Conservation (phyloP, 2,888 invertebrate genomes). For the Listrodromus nycthemerus region DNA sequence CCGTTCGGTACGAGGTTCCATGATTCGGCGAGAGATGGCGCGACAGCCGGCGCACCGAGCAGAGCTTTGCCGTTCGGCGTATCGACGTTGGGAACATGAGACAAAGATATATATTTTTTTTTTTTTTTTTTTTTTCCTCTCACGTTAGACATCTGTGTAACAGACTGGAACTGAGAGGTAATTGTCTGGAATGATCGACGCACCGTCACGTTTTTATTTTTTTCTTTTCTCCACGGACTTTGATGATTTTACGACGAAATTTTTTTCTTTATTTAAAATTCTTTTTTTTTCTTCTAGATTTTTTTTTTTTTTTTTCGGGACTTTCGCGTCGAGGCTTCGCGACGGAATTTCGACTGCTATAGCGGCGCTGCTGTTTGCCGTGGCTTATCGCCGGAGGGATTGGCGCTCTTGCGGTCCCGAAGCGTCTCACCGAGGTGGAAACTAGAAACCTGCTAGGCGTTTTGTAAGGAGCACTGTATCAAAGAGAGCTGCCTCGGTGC, state of each 20-base stretch:
- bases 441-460: conserved; percentile 47
- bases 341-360: not conserved
- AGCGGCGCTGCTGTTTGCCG: not conserved
- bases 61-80: not conserved
- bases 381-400: conserved; percentile 20
- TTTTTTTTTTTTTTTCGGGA: not conserved
- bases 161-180: conserved; percentile 30
- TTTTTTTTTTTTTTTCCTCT: not conserved
- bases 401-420: conserved; percentile 15
- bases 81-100: conserved; percentile 9
- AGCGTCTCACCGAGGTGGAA: conserved; percentile 38
- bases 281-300: too few species aligned
- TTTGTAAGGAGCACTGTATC: conserved; percentile 34
- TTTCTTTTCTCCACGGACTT: not conserved
- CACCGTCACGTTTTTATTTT: conserved; percentile 27
- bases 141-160: conserved; percentile 48
- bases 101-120: not conserved
- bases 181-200: conserved; percentile 42
- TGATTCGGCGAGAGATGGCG: not conserved
- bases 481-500: not conserved
- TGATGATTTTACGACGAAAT: too few species aligned
- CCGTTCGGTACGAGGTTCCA: not conserved
- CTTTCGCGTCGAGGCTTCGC: not conserved
- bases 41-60: not conserved
- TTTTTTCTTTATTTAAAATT: not conserved